These are phyloP conservation scores for Sminthurides aquaticus DNA, from an alignment of 2,888 invertebrate genomes.

Conservation along the genomic window DNA sequence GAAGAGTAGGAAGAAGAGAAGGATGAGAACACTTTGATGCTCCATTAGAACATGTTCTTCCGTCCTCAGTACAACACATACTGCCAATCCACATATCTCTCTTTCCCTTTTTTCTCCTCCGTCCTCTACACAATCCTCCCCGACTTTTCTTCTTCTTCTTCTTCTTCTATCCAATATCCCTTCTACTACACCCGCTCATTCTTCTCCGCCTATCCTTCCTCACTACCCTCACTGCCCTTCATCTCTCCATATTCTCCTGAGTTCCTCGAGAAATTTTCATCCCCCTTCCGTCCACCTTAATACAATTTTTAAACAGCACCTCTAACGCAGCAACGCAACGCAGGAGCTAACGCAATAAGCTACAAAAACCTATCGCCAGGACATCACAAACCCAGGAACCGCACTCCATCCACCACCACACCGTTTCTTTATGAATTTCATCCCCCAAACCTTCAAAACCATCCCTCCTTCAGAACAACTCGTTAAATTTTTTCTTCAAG, in stretches of 20 bases:
- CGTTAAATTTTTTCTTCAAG: too few species aligned
- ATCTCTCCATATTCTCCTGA: background rate
- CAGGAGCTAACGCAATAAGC: too few species aligned
- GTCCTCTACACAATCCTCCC: too few species aligned
- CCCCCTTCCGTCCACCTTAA: too few species aligned
- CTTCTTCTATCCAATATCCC: slow-evolving; percentile 6
- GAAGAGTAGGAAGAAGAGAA: slow-evolving; percentile 15
- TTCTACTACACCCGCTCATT: slow-evolving; percentile 1
- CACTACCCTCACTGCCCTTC: background rate
- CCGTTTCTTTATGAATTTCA: too few species aligned
- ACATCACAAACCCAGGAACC: too few species aligned
- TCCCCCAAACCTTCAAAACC: too few species aligned
- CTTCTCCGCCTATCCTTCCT: background rate
- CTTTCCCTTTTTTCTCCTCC: background rate
- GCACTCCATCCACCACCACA: too few species aligned
- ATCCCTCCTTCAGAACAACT: too few species aligned
- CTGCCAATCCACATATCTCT: slow-evolving; percentile 14
- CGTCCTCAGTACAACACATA: slow-evolving; percentile 8
- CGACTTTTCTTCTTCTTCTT: slow-evolving; percentile 1
- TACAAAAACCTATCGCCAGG: too few species aligned
- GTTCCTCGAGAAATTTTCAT: background rate
- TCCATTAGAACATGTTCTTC: slow-evolving; percentile 23
- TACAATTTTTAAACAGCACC: too few species aligned
- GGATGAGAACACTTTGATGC: slow-evolving; percentile 11
- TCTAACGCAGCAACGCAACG: too few species aligned